A percentile compares a stretch with the other conserved stretches of the same genome.
These are phyloP conservation scores for Nemotelus nigrinus DNA, from an alignment of 2,888 invertebrate species.

Conservation along the genomic window DNA sequence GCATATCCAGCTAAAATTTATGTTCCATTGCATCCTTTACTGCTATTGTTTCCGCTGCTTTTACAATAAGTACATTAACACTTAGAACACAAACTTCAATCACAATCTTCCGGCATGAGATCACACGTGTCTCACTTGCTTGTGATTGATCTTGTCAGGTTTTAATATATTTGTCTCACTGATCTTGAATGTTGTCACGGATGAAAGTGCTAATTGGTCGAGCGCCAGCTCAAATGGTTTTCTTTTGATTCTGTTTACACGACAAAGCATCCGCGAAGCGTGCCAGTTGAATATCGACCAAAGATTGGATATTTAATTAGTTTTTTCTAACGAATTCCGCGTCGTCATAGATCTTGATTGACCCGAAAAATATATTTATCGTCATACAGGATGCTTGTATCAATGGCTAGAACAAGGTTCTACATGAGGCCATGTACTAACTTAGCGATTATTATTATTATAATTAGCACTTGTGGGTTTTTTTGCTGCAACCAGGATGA, in stretches of 20 bases:
- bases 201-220: conserved; percentile 26
- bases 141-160: too few species aligned
- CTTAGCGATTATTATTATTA: not conserved
- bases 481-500: not conserved
- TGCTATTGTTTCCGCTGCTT: too few species aligned
- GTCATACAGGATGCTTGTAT: not conserved
- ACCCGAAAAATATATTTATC: not conserved
- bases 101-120: conserved; percentile 16
- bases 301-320: not conserved
- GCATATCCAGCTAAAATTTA: too few species aligned
- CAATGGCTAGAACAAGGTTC: not conserved
- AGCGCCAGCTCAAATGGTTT: conserved; percentile 16
- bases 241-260: not conserved
- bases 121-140: not conserved
- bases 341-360: not conserved
- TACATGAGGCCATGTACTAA: not conserved
- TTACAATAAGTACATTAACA: not conserved
- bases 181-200: conserved; percentile 26
- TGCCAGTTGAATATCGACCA: not conserved
- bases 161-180: too few species aligned
- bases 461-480: conserved; percentile 13
- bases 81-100: not conserved
- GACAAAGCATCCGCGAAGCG: not conserved
- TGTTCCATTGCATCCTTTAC: too few species aligned
- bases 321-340: not conserved